Conservation (phyloP, 2,797 vertebrate species). For the Pipistrellus kuhlii region DNA sequence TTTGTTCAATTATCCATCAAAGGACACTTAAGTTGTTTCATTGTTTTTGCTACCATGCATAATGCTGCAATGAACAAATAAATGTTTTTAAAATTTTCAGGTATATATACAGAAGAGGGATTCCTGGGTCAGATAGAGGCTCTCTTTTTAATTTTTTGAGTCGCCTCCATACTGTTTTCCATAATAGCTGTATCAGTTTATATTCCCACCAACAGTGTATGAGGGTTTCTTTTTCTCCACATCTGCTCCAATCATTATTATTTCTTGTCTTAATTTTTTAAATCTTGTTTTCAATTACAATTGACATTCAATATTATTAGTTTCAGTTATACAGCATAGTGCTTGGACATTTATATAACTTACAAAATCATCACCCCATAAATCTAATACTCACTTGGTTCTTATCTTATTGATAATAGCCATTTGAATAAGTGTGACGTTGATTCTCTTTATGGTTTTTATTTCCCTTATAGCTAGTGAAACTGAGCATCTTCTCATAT, state of each 20-base stretch:
- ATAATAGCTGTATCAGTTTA: not conserved
- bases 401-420: not conserved
- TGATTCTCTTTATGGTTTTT: not conserved
- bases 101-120: not conserved
- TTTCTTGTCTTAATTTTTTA: not conserved
- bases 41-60: not conserved
- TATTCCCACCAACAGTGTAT: not conserved
- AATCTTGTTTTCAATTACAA: not conserved
- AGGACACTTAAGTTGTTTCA: not conserved
- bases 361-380: not conserved
- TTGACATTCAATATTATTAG: not conserved
- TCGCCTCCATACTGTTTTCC: not conserved
- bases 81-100: not conserved
- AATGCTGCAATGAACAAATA: not conserved
- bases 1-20: not conserved
- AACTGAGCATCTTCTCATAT: not conserved
- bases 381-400: not conserved
- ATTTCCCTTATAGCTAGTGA: not conserved
- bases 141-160: not conserved
- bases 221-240: not conserved
- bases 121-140: not conserved
- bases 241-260: not conserved
- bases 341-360: not conserved
- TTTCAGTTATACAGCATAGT: not conserved
- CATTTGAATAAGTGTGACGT: not conserved